Evolutionary conservation across 2,888 invertebrate genomes (phyloP), one percentile per base, ranked within the genome.

Genomic region (Megaustenia siamemsis): DNA sequence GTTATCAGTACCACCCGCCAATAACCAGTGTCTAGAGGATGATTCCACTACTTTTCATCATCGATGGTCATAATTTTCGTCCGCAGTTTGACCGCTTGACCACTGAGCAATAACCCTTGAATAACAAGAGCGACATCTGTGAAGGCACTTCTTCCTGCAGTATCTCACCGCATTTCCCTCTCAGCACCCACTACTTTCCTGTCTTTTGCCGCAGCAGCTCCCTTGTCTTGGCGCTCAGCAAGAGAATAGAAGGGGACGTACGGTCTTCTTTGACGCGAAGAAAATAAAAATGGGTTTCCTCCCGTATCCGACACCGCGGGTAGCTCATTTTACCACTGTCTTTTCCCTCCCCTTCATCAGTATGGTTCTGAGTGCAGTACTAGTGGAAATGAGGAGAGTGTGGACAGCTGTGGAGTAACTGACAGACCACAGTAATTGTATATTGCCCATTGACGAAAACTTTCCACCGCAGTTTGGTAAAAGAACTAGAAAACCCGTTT

Each of bases 61-160:
- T 82, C 76, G 66, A 43, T 53, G 82, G 82, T 82, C 76, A 82
- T 82, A 75, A 82, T 82, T 73, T 76, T 45, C 75, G 75, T 32
- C 76, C 76, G 45, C 21, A 76, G 66, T 24, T 71, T 82, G 82
- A 82, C 82, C 73, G 82, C 73, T 73, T 82, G 82, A 82, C 82
- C 82, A 82, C 82, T 73, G 82, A 35, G 82, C 71, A 68, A 82
- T 82, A 82, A 82, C 82, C 82, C 82, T 71, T 43, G 73, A 82
- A 82, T 82, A 82, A 82, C 82, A 82, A 82, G 68, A 56, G 82
- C 45, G 82, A 71, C 82, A 82, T 73, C 82, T 82, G 82, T 56
- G 69, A 69, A 69, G 68, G 12, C 60, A 32, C 69, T 68, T 69
- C 68, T 24, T 24, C 3, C 10, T 80, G 80, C 68, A 69, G 76